Percentiles rank a stretch among this genome's conserved stretches.
phyloP scores from a whole-genome alignment of 2,888 invertebrate genomes.

The Erebia palarica region DNA sequence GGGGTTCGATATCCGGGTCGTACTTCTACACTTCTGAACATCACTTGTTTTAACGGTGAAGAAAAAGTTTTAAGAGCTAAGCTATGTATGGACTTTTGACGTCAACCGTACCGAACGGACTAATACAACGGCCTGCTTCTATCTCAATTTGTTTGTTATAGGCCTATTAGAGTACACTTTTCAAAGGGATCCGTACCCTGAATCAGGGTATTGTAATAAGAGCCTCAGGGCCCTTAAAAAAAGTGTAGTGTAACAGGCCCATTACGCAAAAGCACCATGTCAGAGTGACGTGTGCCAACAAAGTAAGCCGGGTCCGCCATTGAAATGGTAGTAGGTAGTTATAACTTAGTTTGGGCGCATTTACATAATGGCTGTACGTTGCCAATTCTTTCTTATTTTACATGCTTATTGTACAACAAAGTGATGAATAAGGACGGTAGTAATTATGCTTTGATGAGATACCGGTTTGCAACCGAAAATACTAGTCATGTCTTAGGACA shows the following conservation, averaged over 20 bases:
- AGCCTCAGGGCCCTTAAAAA: too few species aligned
- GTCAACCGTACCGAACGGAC: too few species aligned
- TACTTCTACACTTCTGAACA: too few species aligned
- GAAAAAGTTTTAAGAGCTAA: too few species aligned
- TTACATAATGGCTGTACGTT: slow-evolving; percentile 21
- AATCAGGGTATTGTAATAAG: too few species aligned
- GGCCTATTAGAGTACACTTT: too few species aligned
- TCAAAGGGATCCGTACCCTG: too few species aligned
- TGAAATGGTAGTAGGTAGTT: slow-evolving; percentile 15
- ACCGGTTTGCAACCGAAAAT: neutral
- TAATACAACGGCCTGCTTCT: too few species aligned
- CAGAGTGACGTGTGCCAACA: slow-evolving; percentile 17
- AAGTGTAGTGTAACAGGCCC: too few species aligned
- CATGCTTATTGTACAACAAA: slow-evolving; percentile 11
- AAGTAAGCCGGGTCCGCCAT: neutral
- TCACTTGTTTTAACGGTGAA: too few species aligned
- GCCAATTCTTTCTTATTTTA: slow-evolving; percentile 19
- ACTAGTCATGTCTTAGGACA: slow-evolving; percentile 2
- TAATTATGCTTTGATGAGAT: slow-evolving; percentile 25
- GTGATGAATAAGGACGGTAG: slow-evolving; percentile 17
- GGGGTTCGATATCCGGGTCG: too few species aligned
- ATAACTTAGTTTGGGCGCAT: slow-evolving; percentile 20
- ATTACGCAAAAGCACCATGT: slow-evolving; percentile 11
- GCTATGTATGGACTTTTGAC: too few species aligned
- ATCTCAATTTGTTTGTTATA: neutral